Evolutionary conservation across 2,113 vertebrate species (phyloP), one percentile per base, ranked within the genome.

Genomic region (Anas platyrhynchos): DNA sequence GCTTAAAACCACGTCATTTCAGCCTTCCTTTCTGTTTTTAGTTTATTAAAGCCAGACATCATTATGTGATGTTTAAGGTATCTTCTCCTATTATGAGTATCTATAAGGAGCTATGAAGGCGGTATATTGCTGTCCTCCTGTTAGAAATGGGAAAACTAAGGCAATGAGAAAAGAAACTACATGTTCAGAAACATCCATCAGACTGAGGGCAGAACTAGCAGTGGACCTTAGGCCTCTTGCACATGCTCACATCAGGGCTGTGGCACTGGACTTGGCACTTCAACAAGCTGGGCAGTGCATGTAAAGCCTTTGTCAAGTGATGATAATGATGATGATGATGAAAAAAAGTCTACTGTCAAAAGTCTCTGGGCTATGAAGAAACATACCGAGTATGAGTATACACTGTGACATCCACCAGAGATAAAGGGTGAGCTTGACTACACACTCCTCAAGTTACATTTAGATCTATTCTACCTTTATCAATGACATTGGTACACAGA

Each of bases 381-480:
- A 32, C 3, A 8, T 52, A 29, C 8, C 4, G 9, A 7, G 12
- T 0, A 1, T 10, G 7, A 27, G 2, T 8, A 25, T 1, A 1
- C 27, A 18, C 20, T 54, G 31, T 31, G 12, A 17, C 25, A 14
- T 7, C 22, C 4, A 26, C 9, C 23, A 38, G 6, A 43, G 7
- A 21, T 26, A 41, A 72, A 17, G 44, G 31, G 8, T 7, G 7
- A n/a, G 21, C 81, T 59, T 79, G 25, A 13, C 22, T 16, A 14
- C 5, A 36, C 8, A 23, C 1, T 88, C 20, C 11, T 76, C 32
- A 48, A 9, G 13, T 27, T 43, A 15, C 12, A 16, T 41, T 23
- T 27, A 65, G 38, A 81, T 15, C 21, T 56, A 7, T 22, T 61
- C 38, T 52, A 4, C 36, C 2, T 62, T 71, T 59, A 48, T 29